phyloP scores from a whole-genome alignment of 30 jellyfish, hydroid and myxozoan genomes.

The Hydractinia echinata region DNA sequence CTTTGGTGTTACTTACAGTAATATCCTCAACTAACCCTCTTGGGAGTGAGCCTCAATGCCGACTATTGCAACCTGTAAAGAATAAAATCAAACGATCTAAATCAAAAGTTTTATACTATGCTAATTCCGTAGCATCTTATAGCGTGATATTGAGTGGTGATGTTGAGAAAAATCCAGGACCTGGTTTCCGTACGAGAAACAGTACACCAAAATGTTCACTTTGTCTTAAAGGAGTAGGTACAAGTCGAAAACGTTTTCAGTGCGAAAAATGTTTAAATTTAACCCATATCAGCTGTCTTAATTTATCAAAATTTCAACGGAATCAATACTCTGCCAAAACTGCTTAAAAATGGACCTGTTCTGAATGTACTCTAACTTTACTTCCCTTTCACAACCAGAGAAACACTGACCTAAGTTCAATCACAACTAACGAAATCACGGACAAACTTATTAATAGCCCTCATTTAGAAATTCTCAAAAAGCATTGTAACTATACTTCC shows the following conservation, averaged over 20 bases:
- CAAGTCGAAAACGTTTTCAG: not conserved
- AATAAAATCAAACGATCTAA: not conserved
- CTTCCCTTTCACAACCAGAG: not conserved
- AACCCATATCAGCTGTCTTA: not conserved
- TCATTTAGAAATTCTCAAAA: not conserved
- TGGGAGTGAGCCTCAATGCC: not conserved
- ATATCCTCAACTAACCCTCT: not conserved
- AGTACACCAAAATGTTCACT: not conserved
- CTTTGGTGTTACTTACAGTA: not conserved
- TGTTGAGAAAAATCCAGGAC: not conserved
- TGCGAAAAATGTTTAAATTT: not conserved
- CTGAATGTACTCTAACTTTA: not conserved
- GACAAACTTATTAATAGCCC: not conserved
- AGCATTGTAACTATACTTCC: not conserved
- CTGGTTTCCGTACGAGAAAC: not conserved
- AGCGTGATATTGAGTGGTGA: not conserved
- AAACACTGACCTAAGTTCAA: not conserved
- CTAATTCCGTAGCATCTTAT: not conserved
- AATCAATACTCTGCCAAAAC: not conserved
- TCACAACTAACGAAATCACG: not conserved
- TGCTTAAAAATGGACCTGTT: constrained; percentile 5
- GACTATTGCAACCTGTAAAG: not conserved
- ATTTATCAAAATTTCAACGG: not conserved
- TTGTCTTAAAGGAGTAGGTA: constrained; percentile 6
- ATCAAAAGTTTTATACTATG: constrained; percentile 2